A percentile compares a stretch with the other conserved stretches of the same genome.
Conservation (phyloP, 1,140 invertebrate genomes). For the Panulirus ornatus region DNA sequence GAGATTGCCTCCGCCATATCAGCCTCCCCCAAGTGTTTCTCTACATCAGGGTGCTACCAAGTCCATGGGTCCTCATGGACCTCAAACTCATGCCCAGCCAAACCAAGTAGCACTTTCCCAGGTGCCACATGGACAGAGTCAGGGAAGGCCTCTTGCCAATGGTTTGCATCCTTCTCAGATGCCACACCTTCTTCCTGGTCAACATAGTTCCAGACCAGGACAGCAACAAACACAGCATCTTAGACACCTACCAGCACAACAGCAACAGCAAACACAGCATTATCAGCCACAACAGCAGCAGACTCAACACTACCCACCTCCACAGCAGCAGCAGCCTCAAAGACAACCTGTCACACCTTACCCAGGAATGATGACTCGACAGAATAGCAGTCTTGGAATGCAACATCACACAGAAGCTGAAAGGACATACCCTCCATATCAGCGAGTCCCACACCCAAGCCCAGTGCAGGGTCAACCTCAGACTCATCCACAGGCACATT, state of each 20-base stretch:
- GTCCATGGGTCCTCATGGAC: constrained; percentile 30
- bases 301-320: constrained; percentile 2
- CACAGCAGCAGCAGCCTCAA: constrained; percentile 37
- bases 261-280: constrained; percentile 2
- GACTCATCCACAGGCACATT: constrained; percentile 2
- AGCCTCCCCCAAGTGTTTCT: constrained; percentile 70
- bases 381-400: constrained; percentile 72
- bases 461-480: constrained; percentile 34
- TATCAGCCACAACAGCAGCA: background rate
- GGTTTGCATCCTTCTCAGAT: constrained; percentile 66
- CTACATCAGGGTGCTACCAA: constrained; percentile 7
- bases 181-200: constrained; percentile 56
- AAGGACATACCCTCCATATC: constrained; percentile 70
- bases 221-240: constrained; percentile 42
- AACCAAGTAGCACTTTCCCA: constrained; percentile 33
- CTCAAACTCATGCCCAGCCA: constrained; percentile 31
- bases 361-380: constrained; percentile 72
- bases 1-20: constrained; percentile 74
- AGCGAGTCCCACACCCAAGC: constrained; percentile 68
- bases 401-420: constrained; percentile 51
- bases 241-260: constrained; percentile 35
- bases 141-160: constrained; percentile 38
- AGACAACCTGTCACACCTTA: constrained; percentile 27
- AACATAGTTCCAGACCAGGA: constrained; percentile 41
- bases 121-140: constrained; percentile 23